Evolutionary conservation across 1,140 invertebrate species (phyloP).

Genomic region (Drosophila repleta): DNA sequence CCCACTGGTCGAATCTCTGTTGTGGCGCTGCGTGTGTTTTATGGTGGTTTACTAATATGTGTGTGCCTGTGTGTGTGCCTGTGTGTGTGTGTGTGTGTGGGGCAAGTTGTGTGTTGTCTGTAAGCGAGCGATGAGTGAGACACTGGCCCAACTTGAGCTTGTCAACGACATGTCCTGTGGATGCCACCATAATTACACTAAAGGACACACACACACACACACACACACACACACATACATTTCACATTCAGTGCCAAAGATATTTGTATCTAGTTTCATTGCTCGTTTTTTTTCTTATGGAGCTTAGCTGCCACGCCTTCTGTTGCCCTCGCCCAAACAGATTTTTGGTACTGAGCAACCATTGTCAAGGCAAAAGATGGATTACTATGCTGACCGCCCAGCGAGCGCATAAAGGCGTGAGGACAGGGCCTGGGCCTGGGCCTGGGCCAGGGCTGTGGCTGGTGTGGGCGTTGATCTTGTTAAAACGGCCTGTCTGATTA

Average conservation of each 20-base stretch:
- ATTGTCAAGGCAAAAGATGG: slow-evolving; percentile 70
- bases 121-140: slow-evolving; percentile 23
- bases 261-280: slow-evolving; percentile 78
- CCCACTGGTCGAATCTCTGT: slow-evolving; percentile 29
- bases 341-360: slow-evolving; percentile 48
- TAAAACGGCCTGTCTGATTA: slow-evolving; percentile 78
- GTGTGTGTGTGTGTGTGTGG: slow-evolving; percentile 21
- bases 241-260: slow-evolving; percentile 46
- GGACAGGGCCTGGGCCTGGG: too few species aligned
- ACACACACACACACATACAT: slow-evolving; percentile 1
- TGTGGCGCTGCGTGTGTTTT: slow-evolving; percentile 24
- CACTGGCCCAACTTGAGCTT: slow-evolving; percentile 66
- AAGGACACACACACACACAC: slow-evolving; percentile 42
- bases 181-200: slow-evolving; percentile 75
- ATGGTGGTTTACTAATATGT: slow-evolving; percentile 25
- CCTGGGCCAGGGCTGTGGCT: slow-evolving; percentile 2
- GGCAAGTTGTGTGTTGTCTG: slow-evolving; percentile 70
- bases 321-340: background rate
- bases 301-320: slow-evolving; percentile 21
- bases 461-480: slow-evolving; percentile 72
- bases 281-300: background rate
- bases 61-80: slow-evolving; percentile 1
- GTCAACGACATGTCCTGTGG: slow-evolving; percentile 68
- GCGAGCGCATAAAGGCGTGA: background rate
- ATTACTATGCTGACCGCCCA: slow-evolving; percentile 55